Evolutionary conservation across 2,797 vertebrate species (phyloP).

Genomic region (Crenichthys baileyi): DNA sequence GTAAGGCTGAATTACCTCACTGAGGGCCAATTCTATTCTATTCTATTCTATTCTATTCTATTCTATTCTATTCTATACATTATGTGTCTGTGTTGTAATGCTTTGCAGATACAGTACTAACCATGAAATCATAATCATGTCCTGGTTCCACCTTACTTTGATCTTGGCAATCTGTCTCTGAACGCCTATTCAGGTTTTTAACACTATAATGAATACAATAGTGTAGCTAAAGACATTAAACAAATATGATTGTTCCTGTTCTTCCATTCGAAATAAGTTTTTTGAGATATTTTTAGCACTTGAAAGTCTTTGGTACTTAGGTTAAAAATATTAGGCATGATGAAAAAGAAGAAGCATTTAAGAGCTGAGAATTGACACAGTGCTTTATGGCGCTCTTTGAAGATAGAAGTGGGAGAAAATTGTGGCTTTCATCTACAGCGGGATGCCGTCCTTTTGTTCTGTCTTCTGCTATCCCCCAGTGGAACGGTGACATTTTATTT

Average conservation of each 20-base stretch:
- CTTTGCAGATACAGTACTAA: background rate
- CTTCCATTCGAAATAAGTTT: background rate
- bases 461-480: slow-evolving; percentile 21
- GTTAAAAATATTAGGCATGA: slow-evolving; percentile 16
- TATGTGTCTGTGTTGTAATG: background rate
- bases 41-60: no score
- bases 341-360: slow-evolving; percentile 8
- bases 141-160: background rate
- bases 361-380: background rate
- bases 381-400: slow-evolving; percentile 40
- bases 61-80: background rate
- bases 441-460: slow-evolving; percentile 41
- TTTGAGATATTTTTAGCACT: slow-evolving; percentile 2
- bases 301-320: background rate
- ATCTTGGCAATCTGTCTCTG: background rate
- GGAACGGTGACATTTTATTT: slow-evolving; percentile 38
- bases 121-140: background rate
- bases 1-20: no score
- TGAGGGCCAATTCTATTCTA: no score
- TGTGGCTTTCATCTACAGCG: slow-evolving; percentile 46
- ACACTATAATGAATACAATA: background rate
- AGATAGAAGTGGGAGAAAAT: slow-evolving; percentile 44
- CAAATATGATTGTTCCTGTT: background rate
- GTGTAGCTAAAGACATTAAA: background rate
- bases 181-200: background rate